Evolutionary conservation across 2,797 vertebrate genomes (phyloP).

Genomic region (Rallus crepitans): DNA sequence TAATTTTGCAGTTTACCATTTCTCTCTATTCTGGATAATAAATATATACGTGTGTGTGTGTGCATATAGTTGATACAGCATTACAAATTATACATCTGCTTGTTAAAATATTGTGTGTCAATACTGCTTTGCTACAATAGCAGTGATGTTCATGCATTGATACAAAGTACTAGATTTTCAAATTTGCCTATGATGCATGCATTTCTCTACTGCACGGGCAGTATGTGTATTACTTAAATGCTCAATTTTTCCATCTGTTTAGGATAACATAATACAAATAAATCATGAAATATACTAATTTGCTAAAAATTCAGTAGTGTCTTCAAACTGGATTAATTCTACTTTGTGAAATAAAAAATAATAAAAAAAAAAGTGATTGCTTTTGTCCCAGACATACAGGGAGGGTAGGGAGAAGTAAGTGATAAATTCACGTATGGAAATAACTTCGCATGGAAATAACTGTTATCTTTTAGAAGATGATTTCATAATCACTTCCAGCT

Average conservation of each 20-base stretch:
- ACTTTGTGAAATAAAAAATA: not conserved
- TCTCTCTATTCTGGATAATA: not conserved
- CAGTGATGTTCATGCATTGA: not conserved
- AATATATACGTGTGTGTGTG: not conserved
- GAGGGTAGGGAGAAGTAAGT: not conserved
- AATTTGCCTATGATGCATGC: not conserved
- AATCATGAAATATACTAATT: not conserved
- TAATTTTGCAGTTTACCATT: not conserved
- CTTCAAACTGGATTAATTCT: not conserved
- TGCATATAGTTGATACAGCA: not conserved
- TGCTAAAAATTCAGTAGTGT: not conserved
- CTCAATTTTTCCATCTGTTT: not conserved
- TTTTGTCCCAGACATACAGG: not conserved
- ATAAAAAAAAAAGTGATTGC: not conserved
- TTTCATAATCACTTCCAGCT: not conserved
- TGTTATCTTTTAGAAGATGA: not conserved
- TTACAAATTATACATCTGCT: not conserved
- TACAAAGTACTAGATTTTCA: not conserved
- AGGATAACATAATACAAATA: not conserved
- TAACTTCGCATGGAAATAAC: not conserved
- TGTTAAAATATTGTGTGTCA: not conserved
- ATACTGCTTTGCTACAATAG: not conserved
- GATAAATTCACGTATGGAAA: not conserved
- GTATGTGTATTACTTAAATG: not conserved
- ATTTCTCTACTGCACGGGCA: not conserved